A percentile compares a stretch with the other conserved stretches of the same genome.
Evolutionary conservation across 2,797 vertebrate genomes (phyloP).

Genomic region (Falco rusticolus): DNA sequence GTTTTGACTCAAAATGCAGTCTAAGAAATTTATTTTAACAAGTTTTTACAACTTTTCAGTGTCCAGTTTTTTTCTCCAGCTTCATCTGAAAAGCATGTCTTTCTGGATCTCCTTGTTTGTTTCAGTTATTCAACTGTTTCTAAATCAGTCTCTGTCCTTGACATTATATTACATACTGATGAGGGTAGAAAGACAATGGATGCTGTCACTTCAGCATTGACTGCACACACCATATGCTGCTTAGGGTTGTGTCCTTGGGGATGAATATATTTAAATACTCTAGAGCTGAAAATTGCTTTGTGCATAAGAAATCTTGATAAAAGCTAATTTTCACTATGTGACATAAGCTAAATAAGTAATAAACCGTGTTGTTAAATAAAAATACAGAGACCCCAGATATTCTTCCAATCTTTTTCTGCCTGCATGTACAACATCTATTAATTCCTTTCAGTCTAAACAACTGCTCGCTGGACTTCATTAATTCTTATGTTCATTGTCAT

Average conservation of each 20-base stretch:
- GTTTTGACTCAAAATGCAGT: not conserved
- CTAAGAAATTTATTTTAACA: not conserved
- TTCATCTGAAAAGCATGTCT: not conserved
- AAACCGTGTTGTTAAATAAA: not conserved
- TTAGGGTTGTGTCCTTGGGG: not conserved
- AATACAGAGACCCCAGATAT: rapidly evolving
- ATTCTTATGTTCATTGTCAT: not conserved
- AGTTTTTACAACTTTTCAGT: not conserved
- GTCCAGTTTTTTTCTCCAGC: not conserved
- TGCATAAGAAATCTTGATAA: not conserved
- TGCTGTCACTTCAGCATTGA: not conserved
- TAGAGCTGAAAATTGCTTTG: not conserved
- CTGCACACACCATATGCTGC: no score
- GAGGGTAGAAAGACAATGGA: not conserved
- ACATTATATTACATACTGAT: not conserved
- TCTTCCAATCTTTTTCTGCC: not conserved
- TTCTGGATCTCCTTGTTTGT: not conserved
- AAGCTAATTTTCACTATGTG: not conserved
- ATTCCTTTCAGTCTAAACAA: not conserved
- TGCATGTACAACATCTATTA: rapidly evolving
- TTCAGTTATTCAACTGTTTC: not conserved
- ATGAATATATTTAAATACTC: not conserved
- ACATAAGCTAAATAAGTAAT: not conserved
- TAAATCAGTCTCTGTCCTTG: not conserved
- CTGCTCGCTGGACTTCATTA: not conserved